Base-by-base conservation (phyloP, 2,888 invertebrate genomes). In the Coelopa pilipes region DNA sequence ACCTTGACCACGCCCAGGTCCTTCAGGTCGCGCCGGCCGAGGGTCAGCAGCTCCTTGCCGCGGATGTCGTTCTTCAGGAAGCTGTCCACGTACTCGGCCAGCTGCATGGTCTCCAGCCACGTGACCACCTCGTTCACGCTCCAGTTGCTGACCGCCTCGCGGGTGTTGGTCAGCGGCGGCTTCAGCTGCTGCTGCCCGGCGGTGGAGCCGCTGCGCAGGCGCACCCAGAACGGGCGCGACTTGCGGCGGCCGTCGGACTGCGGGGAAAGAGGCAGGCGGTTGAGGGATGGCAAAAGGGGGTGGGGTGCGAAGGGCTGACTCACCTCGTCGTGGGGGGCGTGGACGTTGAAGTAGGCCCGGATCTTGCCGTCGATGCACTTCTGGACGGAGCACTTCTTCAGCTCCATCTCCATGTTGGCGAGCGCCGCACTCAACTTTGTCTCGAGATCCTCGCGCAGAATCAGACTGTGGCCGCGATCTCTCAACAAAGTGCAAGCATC, bases 1-100 rank as follows among this genome's bases (percentile, higher is more conserved):
- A 98, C 96, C 89, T 98, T 98, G 12, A 93, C 93, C 71, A 98
- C 93, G 11, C 98, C 98, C 63, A 98, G 90, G 79, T 98, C 98
- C 85, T 96, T 92, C 5, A 96, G 89, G 86, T 96, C 96, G 17
- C 96, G 89, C 70, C 97, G 89, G 2, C 96, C 96, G 74, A 99
- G 88, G 0, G 94, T 92, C 4, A 97, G 89, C 47, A 98, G 89
- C 85, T 98, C 98, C 50, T 94, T 90, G 1, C 98, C 98, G 49
- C 96, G 92, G 82, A 98, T 94, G 88, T 98, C 98, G 85, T 98
- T 96, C 73, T 92, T 92, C 21, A 93, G 90, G 85, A 98, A 98
- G 74, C 93, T 93, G n/a, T 96, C 96, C 4, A 92, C 91, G 87
- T 98, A 98, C 85, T 98, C 97, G 0, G 92, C 92, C 15, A 99